Evolutionary conservation across 1,140 invertebrate genomes (phyloP), one percentile per base, ranked within the genome.

Genomic region (Achatina immaculata): DNA sequence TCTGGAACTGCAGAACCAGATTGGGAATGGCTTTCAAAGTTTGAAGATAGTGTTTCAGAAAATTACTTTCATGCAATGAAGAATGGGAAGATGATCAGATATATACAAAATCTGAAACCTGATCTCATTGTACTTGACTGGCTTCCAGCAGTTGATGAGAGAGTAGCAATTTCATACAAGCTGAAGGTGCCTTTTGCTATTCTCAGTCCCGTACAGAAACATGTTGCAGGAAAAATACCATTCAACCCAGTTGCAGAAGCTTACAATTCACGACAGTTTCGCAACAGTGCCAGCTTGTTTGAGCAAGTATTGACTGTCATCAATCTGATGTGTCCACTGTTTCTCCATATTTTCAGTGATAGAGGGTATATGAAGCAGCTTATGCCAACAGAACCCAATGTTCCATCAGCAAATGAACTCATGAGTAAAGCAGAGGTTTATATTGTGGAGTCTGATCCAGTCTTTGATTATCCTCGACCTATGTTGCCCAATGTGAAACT

Each of bases 381-480:
- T 28, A n/a, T 74, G 73, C 36, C 79, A 69, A n/a, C 58, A 78
- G 65, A 66, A 24, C 65, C 71, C 71, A 31, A 62, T 16, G 24
- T 36, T 1, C 69, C 58, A 40, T 14, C 40, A n/a, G 24, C 78
- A 21, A 55, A 66, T 9, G 69, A 82, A 0, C 19, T 77, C 31
- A 42, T 42, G 34, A 21, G 19, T 11, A 38, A 74, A 42, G 81
- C 81, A 31, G 73, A 78, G 4, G 55, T 86, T 0, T 80, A 78
- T 58, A 40, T 88, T 24, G n/a, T 84, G 7, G 82, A 85, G n/a
- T 31, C 58, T 0, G 85, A 88, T 75, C 42, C 80, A 34, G n/a
- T 85, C 14, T n/a, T 86, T 16, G 85, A 87, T 68, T 86, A 83
- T 69, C 81, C 86, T n/a, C n/a, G n/a, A n/a, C n/a, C n/a, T n/a